Base-by-base conservation (phyloP, 2,113 vertebrate genomes). In the Anolis carolinensis region DNA sequence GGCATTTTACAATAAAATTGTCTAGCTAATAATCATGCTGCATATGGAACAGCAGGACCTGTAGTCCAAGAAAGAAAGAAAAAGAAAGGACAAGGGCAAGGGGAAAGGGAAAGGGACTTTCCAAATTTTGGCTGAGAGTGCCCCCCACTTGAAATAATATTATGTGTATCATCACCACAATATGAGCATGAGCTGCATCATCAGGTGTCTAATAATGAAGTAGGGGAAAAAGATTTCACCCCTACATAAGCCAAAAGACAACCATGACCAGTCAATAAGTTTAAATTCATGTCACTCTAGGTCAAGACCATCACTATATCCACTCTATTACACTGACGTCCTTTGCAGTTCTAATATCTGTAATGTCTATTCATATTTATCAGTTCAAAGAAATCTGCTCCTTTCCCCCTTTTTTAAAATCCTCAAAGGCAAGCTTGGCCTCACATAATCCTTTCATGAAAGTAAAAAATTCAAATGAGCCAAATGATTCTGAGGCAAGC, bases 381-480 rank as follows among this genome's bases (percentile, higher is more conserved):
- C 25, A 34, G 20, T 71, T 20, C 76, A 74, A 92, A 92, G 11
- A 77, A 81, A 1, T 83, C 32, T 88, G 52, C 89, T 81, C 5
- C 52, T 79, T 90, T 93, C 62, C 55, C 39, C 30, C 63, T 25
- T 39, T 50, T 89, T 25, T 10, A 81, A 59, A 14, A 36, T 88
- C 74, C 30, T 81, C 88, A 87, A 91, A 72, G 85, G n/a, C 71
- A 93, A 92, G 73, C 62, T 79, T 85, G 75, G 87, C 70, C 14
- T 91, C 55, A 88, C 27, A 21, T 48, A 74, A 36, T 84, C 44
- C 67, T 89, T 67, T 55, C 80, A 80, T 89, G 86, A 93, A 70
- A 16, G 77, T 92, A 83, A 90, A 68, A 79, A 59, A 30, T 75
- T 52, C 73, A 83, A 92, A 78, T 18, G 86, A 91, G 62, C 52